Evolutionary conservation across 2,888 invertebrate genomes (phyloP), one percentile per base, ranked within the genome.

Genomic region (Dyspetes luteomarginatus): DNA sequence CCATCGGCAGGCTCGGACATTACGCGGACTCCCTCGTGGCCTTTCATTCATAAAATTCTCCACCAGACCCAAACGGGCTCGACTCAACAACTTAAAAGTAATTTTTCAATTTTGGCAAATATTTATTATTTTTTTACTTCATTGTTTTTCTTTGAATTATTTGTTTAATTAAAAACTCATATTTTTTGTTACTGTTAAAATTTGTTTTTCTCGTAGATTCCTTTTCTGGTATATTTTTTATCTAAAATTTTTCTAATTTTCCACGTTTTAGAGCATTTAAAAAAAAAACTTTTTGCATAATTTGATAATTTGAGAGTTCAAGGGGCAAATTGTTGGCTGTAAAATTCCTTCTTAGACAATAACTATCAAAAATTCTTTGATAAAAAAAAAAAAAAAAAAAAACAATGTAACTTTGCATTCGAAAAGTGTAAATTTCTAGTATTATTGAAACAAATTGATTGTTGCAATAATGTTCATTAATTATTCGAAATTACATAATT

Each of bases 1-100:
- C 65, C 72, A 52, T 72, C 69, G 41, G 24, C 75, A 56, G 62
- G 69, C 43, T 69, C 75, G 17, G 62, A 41, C 64, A 41, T 56
- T 58, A 52, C 58, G 30, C 75, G 74, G 50, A 50, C 65, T 79
- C 69, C 64, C 50, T 75, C 79, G 79, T 79, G 56, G 69, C 74
- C 64, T 75, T 79, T 79, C 79, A 79, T 79, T 79, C 69, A 79
- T 74, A 50, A 69, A 52, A 75, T 55, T 72, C 24, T 52, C 19
- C 60, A 41, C 24, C 36, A 50, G 24, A 62, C 62, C 36, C 48
- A 62, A 64, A n/a, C 45, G 15, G 9, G 45, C 9, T 67, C 48
- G 28, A n/a, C n/a, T 43, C 55, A 50, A 55, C 2, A 28, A 52
- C 50, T 56, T 55, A 41, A 3, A 17, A 48, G 36, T 64, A 19